phyloP scores from a whole-genome alignment of 2,113 vertebrate genomes.

The Podarcis raffonei region DNA sequence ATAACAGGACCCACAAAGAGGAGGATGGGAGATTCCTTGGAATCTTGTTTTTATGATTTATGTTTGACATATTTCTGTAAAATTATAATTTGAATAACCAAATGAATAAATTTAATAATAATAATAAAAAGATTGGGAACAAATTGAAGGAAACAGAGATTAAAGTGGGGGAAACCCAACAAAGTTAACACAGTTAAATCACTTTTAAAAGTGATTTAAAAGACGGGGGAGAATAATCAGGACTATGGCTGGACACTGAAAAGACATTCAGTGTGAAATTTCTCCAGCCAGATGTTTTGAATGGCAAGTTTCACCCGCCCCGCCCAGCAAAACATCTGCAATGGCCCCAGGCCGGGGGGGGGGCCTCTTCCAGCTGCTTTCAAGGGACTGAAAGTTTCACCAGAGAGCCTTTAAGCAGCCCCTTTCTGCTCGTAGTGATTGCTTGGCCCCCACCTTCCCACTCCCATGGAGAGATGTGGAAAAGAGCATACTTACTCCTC shows the following conservation, averaged over 20 bases:
- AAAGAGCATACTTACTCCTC: slow-evolving; percentile 39
- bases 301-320: background rate
- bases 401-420: background rate
- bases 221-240: background rate
- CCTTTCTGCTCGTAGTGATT: background rate
- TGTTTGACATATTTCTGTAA: too few species aligned
- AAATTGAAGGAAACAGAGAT: background rate
- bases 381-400: background rate
- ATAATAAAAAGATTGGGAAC: background rate
- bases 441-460: background rate
- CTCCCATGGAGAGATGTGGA: background rate
- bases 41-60: too few species aligned
- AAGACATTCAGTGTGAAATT: background rate
- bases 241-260: background rate
- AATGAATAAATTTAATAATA: too few species aligned
- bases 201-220: background rate
- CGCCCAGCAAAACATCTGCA: too few species aligned
- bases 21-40: too few species aligned
- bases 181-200: background rate
- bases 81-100: too few species aligned
- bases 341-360: too few species aligned
- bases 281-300: background rate
- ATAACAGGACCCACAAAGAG: too few species aligned
- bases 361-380: too few species aligned
- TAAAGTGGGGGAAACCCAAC: background rate